Conservation (phyloP, 2,888 invertebrate species). For the Parapristionchus giblindavisi region DNA sequence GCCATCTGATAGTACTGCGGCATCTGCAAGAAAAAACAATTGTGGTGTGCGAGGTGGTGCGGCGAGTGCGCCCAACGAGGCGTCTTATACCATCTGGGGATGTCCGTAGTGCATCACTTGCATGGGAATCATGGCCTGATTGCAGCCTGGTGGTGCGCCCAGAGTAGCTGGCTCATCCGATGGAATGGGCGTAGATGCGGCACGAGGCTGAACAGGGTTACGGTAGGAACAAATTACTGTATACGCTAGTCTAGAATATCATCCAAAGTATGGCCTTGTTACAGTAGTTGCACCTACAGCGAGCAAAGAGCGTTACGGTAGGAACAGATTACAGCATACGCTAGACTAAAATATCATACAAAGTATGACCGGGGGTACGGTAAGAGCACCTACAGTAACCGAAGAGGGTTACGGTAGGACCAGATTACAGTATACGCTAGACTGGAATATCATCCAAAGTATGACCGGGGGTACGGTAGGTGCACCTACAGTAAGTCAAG, state of each 20-base stretch:
- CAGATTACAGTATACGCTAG: too few relatives aligned
- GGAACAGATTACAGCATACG: too few relatives aligned
- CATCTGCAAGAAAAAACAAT: background rate
- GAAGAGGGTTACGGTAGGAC: background rate
- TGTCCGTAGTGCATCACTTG: conserved; percentile 17
- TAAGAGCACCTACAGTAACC: too few relatives aligned
- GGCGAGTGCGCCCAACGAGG: background rate
- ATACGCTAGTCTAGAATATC: background rate
- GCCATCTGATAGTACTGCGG: conserved; percentile 30
- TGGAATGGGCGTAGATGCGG: conserved; percentile 26
- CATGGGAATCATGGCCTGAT: conserved; percentile 23
- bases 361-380: background rate
- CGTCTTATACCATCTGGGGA: conserved; percentile 18
- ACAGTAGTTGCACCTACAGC: too few relatives aligned
- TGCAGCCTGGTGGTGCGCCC: conserved; percentile 1
- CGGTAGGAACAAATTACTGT: too few relatives aligned
- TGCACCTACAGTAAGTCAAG: too few relatives aligned
- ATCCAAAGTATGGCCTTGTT: background rate
- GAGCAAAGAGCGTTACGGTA: background rate
- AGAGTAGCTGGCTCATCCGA: conserved; percentile 7
- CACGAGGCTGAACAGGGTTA: conserved; percentile 9
- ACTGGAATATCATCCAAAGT: background rate
- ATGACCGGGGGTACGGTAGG: background rate
- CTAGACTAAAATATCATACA: background rate
- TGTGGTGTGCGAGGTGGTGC: background rate